Evolutionary conservation across 2,113 vertebrate species (phyloP).

Genomic region (Nibea albiflora): DNA sequence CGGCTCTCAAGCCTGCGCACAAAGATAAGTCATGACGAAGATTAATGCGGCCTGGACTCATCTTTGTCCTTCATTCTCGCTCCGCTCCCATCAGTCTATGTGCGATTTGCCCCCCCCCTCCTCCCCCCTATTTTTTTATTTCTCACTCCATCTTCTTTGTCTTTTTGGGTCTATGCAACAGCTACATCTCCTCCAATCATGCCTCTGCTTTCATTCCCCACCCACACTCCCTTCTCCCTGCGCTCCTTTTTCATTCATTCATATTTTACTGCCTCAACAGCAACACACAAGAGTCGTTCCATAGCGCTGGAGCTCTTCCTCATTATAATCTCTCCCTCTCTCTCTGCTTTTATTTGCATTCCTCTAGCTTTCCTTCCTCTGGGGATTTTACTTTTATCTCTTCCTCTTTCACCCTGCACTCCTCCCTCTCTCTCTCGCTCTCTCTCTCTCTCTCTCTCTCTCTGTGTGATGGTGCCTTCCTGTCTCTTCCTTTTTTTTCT

Average conservation of each 20-base stretch:
- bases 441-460: no score
- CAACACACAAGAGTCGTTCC: slow-evolving; percentile 14
- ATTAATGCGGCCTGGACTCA: slow-evolving; percentile 45
- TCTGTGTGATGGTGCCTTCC: slow-evolving; percentile 48
- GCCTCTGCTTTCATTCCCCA: slow-evolving; percentile 56
- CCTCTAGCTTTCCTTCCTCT: slow-evolving; percentile 56
- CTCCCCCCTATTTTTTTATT: slow-evolving; percentile 26
- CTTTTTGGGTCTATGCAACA: slow-evolving; percentile 44
- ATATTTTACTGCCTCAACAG: slow-evolving; percentile 73
- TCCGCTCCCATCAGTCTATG: slow-evolving; percentile 21
- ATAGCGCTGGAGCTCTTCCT: slow-evolving; percentile 39
- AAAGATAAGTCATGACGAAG: slow-evolving; percentile 43
- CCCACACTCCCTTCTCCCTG: slow-evolving; percentile 51
- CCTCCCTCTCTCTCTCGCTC: slow-evolving; percentile 46
- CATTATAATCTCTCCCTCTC: slow-evolving; percentile 44
- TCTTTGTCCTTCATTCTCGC: slow-evolving; percentile 40
- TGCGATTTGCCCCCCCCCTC: slow-evolving; percentile 10
- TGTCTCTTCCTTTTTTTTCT: slow-evolving; percentile 40
- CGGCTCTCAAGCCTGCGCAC: background rate
- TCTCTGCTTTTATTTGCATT: slow-evolving; percentile 68
- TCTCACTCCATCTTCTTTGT: slow-evolving; percentile 58
- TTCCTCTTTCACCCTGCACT: slow-evolving; percentile 57
- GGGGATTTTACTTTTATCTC: slow-evolving; percentile 68
- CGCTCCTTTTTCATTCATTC: slow-evolving; percentile 72
- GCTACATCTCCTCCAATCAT: slow-evolving; percentile 63